Evolutionary conservation across 2,113 vertebrate species (phyloP), one percentile per base, ranked within the genome.

Genomic region (Trichechus manatus): DNA sequence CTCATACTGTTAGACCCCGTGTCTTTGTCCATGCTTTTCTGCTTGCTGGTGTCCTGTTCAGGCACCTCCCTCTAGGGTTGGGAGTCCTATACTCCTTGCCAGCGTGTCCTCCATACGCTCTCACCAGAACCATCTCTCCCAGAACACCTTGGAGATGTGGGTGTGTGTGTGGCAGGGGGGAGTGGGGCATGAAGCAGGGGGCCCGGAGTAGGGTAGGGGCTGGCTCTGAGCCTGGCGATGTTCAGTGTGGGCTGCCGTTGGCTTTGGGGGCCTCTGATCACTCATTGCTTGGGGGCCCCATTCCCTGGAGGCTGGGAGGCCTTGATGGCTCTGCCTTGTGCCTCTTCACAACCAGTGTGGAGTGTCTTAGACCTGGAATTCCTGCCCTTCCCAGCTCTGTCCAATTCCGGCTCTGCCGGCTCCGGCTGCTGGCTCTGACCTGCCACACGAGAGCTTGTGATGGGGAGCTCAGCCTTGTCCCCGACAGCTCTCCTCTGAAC

Each of bases 41-140:
- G 59, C 36, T 31, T 72, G 14, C 23, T 27, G 42, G 13, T 0
- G 0, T 23, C 39, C 20, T 56, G 19, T 17, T 47, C 15, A 6
- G 2, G 17, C 19, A 19, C 23, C 29, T 80, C n/a, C 82, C 64
- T 66, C 5, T 27, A 17, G 20, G 82, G 59, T 0, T 6, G 36
- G 14, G 25, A n/a, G 17, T 50, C 25, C 64, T 29, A 3, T 2
- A n/a, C 19, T 47, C 63, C 31, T 56, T 10, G 6, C 53, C 6
- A 9, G 31, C 33, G 27, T 1, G 6, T 9, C 47, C 27, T n/a
- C 27, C 14, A 7, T 3, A 8, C n/a, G 17, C 6, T 53, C 50
- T 81, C 2, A 1, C 17, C 25, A 84, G 89, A 33, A 27, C 36
- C 25, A 44, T 44, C 39, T 78, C 75, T 47, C 22, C 75, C 42